These are phyloP conservation scores for Callospermophilus lateralis DNA, from an alignment of 2,113 vertebrate species.

Conservation along the genomic window DNA sequence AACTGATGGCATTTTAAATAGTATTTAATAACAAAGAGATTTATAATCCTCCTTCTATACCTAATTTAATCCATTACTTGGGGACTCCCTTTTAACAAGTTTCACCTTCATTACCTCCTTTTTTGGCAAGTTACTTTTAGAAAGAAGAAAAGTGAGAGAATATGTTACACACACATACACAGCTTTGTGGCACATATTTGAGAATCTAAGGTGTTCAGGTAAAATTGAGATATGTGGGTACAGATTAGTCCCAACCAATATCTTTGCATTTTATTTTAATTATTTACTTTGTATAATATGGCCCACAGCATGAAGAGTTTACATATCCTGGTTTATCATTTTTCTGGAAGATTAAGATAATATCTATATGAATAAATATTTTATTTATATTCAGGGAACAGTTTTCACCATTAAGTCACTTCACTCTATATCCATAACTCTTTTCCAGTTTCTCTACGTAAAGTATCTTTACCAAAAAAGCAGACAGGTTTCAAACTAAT, in stretches of 20 bases:
- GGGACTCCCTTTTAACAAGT: background rate
- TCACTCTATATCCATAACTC: background rate
- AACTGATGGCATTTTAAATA: slow-evolving; percentile 41
- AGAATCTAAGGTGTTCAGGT: background rate
- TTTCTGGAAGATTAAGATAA: slow-evolving; percentile 13
- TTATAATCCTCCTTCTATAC: background rate
- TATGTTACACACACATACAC: background rate
- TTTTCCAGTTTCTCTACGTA: background rate
- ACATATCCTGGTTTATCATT: background rate
- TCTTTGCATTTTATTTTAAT: background rate
- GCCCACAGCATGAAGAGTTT: background rate
- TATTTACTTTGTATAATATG: slow-evolving; percentile 8
- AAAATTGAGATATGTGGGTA: background rate
- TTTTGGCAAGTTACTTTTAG: background rate
- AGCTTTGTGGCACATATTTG: background rate
- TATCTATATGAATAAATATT: background rate
- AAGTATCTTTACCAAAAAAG: too few species aligned
- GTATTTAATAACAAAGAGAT: background rate
- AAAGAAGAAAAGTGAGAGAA: background rate
- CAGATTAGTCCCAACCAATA: background rate
- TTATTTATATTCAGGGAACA: background rate
- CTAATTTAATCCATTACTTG: background rate
- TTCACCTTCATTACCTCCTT: background rate
- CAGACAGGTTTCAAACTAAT: background rate
- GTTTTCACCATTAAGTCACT: background rate